Conservation (phyloP, 2,113 vertebrate genomes). For the Nettapus auritus region DNA sequence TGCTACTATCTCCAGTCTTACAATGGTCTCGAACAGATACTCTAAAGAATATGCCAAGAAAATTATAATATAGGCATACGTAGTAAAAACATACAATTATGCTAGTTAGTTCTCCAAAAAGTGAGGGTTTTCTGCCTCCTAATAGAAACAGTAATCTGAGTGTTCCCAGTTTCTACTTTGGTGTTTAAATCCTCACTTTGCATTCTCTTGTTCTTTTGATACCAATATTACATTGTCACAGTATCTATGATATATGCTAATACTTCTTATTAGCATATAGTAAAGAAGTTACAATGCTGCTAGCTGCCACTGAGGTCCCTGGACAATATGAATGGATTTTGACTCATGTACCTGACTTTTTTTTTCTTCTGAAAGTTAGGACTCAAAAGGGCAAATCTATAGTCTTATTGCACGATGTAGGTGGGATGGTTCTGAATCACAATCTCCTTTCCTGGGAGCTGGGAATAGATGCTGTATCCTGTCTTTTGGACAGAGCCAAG, state of each 20-base stretch:
- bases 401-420: background rate
- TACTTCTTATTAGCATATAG: background rate
- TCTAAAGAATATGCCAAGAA: background rate
- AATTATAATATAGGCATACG: background rate
- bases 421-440: background rate
- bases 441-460: background rate
- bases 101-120: background rate
- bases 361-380: background rate
- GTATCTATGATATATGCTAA: background rate
- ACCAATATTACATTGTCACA: background rate
- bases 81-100: background rate
- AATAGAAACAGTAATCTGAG: background rate
- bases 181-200: background rate
- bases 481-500: background rate
- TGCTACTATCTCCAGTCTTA: background rate
- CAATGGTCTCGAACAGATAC: background rate
- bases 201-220: background rate
- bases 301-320: background rate
- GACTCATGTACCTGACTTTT: fast-evolving
- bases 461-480: background rate
- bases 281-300: background rate
- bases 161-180: background rate
- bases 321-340: background rate
- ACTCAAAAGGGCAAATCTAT: background rate
- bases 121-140: background rate